Evolutionary conservation across 2,888 invertebrate species (phyloP).

Genomic region (Vanessa cardui): DNA sequence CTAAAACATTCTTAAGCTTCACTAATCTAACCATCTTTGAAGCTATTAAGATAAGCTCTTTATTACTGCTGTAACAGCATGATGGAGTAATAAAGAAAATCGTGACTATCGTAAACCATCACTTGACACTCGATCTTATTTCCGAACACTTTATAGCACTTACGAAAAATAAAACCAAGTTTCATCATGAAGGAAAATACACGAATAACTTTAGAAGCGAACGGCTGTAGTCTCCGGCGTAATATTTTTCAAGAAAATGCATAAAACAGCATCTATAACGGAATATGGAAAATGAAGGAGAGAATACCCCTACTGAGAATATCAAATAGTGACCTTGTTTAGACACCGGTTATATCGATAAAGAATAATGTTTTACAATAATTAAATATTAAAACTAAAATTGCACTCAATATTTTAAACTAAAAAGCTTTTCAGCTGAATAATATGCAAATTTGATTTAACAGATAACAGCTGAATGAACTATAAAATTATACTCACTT

Average conservation of each 20-base stretch:
- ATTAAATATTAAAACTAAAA: background rate
- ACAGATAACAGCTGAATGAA: conserved; percentile 1
- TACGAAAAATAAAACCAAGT: conserved; percentile 6
- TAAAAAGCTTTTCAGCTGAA: conserved; percentile 10
- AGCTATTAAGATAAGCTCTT: conserved; percentile 34
- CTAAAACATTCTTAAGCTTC: background rate
- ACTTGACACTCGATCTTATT: conserved; percentile 34
- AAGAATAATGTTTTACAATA: background rate
- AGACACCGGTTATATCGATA: background rate
- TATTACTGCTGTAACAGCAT: conserved; percentile 31
- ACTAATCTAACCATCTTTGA: conserved; percentile 10
- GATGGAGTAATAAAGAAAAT: conserved; percentile 37
- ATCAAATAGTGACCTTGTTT: conserved; percentile 2
- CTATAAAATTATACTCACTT: conserved; percentile 81
- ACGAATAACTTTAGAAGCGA: conserved; percentile 6
- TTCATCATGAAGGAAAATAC: background rate
- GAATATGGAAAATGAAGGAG: background rate
- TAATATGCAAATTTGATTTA: conserved; percentile 7
- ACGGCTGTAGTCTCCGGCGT: background rate
- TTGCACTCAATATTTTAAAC: conserved; percentile 14
- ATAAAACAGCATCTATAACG: background rate
- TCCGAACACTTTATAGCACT: conserved; percentile 27
- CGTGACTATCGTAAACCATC: conserved; percentile 34
- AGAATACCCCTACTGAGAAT: background rate
- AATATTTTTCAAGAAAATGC: conserved; percentile 9